These are phyloP conservation scores for Coilia nasus DNA, from an alignment of 2,797 vertebrate species.

Conservation along the genomic window DNA sequence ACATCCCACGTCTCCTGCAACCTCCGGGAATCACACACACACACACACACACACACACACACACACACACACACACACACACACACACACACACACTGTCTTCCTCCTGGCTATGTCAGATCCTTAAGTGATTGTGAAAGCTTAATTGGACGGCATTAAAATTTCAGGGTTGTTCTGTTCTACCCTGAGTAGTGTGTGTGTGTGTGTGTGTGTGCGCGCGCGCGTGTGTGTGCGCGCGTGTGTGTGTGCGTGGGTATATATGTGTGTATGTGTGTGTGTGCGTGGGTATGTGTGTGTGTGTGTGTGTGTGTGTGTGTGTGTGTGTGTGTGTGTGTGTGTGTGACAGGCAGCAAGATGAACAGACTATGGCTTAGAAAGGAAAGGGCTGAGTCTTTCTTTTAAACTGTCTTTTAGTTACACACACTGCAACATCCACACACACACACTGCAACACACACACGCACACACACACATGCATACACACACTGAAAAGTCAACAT, in stretches of 20 bases:
- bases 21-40: too few relatives aligned
- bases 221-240: too few relatives aligned
- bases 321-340: constrained; percentile 20
- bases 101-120: constrained; percentile 38
- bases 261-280: too few relatives aligned
- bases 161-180: constrained; percentile 49
- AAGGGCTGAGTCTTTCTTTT: background rate
- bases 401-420: background rate
- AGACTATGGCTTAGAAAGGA: background rate
- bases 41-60: background rate
- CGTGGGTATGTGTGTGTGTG: too few relatives aligned
- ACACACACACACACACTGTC: constrained; percentile 21
- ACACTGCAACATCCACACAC: background rate
- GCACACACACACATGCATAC: background rate
- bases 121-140: constrained; percentile 52
- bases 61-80: background rate
- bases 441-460: background rate
- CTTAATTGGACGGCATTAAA: constrained; percentile 60
- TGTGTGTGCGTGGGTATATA: constrained; percentile 36
- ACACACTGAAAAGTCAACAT: background rate
- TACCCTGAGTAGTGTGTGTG: constrained; percentile 41
- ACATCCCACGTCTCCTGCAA: too few relatives aligned
- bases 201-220: too few relatives aligned
- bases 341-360: constrained; percentile 47
- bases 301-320: too few relatives aligned